Evolutionary conservation across 2,888 invertebrate genomes (phyloP), one percentile per base, ranked within the genome.

Genomic region (Sympetrum striolatum): DNA sequence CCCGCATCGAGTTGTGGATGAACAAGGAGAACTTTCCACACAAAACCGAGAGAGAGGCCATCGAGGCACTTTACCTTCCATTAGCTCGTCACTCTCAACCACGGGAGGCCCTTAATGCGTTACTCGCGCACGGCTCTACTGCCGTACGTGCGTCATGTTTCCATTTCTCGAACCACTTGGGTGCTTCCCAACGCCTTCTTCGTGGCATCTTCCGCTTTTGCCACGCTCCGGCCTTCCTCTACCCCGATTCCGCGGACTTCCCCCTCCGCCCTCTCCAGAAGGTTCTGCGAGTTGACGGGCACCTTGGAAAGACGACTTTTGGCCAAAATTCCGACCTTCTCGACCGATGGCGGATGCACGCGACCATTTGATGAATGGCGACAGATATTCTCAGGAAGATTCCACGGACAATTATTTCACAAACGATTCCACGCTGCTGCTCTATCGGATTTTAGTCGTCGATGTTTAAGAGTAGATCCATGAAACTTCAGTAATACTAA

Each of bases 91-190:
- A 12, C 73, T 73, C 73, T 25, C 22, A n/a, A 58, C 86, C 86
- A 37, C 60, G 58, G 86, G 60, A 86, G 86, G 86, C 58, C 58
- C 86, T 58, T 60, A 37, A 37, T 86, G 86, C 35, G 37, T 86
- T 86, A 64, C 35, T 35, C 86, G 8, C 60, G 37, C 37, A 60
- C 86, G 10, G n/a, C 81, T 35, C 60, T 12, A 53, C 15, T 35
- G 37, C 60, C 60, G 31, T n/a, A 37, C 86, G 31, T 37, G n/a
- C 86, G 86, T 86, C 86, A 86, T 37, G 60, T 64, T 35, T 37
- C 58, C 2, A 37, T n/a, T 58, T 35, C 86, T 60, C 37, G n/a
- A 31, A 73, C 73, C 73, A 73, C 10, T 25, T 53, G 53, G 53
- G 53, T 53, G 53, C 53, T 53, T 53, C 15, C 53, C 53, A 53